Base-by-base conservation (phyloP, 2,888 invertebrate genomes). In the Augiades crinisus region DNA sequence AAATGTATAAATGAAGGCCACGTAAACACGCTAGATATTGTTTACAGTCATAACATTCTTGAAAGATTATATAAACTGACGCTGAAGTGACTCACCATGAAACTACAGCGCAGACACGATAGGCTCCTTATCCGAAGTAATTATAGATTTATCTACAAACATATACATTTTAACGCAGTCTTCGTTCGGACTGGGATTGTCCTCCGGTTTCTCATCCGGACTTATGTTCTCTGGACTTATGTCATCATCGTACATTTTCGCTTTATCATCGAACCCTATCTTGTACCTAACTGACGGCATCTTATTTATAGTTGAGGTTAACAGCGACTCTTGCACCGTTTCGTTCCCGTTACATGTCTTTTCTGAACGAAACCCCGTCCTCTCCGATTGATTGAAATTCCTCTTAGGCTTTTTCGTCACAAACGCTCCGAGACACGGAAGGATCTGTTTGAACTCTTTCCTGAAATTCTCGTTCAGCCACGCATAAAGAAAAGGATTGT, bases 391-490 rank as follows among this genome's bases (percentile, higher is more conserved):
- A 59, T 86, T 83, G 47, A 75, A 76, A 62, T 81, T 84, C 57
- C 78, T 76, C 54, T 80, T 82, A 1, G 77, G 65, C 56, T 80
- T 86, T 60, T 83, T 87, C 14, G 80, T 74, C 4, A 88, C 84
- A 50, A 88, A 65, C 1, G 83, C 84, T 31, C 88, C 89, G 68
- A 93, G 91, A 62, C 93, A 94, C 0, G 93, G 93, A 44, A 94
- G 76, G 43, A 95, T 94, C 76, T 93, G 93, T 72, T 94, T 95
- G 80, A 97, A 97, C 76, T 97, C 96, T 72, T 97, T 96, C 41
- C 96, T 92, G 77, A 98, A 98, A 83, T 96, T 97, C 63, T 97
- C 98, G 81, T 98, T 98, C 79, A 98, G 92, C 97, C 98, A 98
- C 12, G 98, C 98, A 84, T 98, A 98, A 8, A 98, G 91, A 74